These are phyloP conservation scores for Danaus chrysippus DNA, from an alignment of 2,888 invertebrate species.

Conservation along the genomic window DNA sequence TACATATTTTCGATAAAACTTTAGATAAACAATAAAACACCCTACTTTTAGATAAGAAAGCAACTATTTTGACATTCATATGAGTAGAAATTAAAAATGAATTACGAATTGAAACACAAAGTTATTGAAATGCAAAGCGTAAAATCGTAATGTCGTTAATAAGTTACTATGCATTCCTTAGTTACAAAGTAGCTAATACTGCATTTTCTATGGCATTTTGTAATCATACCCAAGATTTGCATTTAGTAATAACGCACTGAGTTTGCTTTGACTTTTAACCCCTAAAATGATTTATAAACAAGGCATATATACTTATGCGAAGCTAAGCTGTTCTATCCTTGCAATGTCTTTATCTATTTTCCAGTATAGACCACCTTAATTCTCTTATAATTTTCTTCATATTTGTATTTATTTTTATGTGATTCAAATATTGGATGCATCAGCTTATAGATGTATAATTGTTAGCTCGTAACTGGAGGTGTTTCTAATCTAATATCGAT, in stretches of 20 bases:
- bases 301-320: neutral
- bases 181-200: slow-evolving; percentile 1
- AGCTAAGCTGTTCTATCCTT: too few species aligned
- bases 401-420: neutral
- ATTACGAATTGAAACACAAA: too few species aligned
- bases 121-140: too few species aligned
- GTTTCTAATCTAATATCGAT: slow-evolving; percentile 32
- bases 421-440: neutral
- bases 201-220: neutral
- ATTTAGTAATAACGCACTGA: slow-evolving; percentile 7
- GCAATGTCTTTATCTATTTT: too few species aligned
- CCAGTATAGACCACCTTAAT: too few species aligned
- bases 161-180: neutral
- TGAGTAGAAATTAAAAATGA: too few species aligned
- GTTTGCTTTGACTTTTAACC: slow-evolving; percentile 6
- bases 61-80: too few species aligned
- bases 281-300: slow-evolving; percentile 4
- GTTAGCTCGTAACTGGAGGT: slow-evolving; percentile 20
- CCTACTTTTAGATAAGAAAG: too few species aligned
- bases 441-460: neutral
- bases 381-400: neutral
- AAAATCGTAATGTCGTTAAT: too few species aligned
- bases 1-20: slow-evolving; percentile 6
- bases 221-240: slow-evolving; percentile 3
- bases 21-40: too few species aligned